Conservation (phyloP, 2,888 invertebrate genomes). For the Cordilura impudica region DNA sequence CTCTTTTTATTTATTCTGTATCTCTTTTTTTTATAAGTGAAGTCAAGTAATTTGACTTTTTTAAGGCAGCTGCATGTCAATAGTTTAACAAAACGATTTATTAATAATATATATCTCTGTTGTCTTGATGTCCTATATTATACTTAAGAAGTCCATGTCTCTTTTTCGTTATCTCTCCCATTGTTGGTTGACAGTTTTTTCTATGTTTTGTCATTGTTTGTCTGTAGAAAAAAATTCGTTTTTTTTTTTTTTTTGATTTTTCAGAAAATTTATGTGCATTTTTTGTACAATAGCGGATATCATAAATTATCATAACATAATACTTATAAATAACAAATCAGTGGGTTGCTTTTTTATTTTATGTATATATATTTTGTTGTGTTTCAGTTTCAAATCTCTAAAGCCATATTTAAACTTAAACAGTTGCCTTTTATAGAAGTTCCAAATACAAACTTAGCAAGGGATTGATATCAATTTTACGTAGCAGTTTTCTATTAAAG, state of each 20-base stretch:
- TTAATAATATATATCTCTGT: constrained; percentile 51
- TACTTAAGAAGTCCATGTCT: not conserved
- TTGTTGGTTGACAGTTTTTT: constrained; percentile 61
- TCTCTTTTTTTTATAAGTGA: not conserved
- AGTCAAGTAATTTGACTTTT: constrained; percentile 35
- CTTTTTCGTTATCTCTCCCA: not conserved
- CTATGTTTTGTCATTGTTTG: constrained; percentile 62
- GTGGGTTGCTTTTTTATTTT: constrained; percentile 45
- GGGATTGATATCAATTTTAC: constrained; percentile 14
- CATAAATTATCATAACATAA: constrained; percentile 61
- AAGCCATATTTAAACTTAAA: constrained; percentile 53
- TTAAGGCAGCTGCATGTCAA: constrained; percentile 60
- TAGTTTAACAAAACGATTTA: constrained; percentile 59
- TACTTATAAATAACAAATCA: constrained; percentile 55
- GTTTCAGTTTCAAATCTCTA: constrained; percentile 5
- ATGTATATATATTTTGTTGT: constrained; percentile 1
- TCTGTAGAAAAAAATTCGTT: constrained; percentile 8
- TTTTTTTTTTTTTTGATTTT: constrained; percentile 18
- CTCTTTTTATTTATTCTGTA: not conserved
- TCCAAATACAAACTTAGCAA: not conserved
- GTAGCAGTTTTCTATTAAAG: constrained; percentile 2
- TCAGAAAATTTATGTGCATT: constrained; percentile 59
- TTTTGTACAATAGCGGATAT: constrained; percentile 57
- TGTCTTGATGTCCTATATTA: constrained; percentile 13
- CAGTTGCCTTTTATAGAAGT: constrained; percentile 58